Evolutionary conservation across 64 coral and sea anemone species (phyloP), one percentile per base, ranked within the genome.

Genomic region (Astreopora myriophthalma): DNA sequence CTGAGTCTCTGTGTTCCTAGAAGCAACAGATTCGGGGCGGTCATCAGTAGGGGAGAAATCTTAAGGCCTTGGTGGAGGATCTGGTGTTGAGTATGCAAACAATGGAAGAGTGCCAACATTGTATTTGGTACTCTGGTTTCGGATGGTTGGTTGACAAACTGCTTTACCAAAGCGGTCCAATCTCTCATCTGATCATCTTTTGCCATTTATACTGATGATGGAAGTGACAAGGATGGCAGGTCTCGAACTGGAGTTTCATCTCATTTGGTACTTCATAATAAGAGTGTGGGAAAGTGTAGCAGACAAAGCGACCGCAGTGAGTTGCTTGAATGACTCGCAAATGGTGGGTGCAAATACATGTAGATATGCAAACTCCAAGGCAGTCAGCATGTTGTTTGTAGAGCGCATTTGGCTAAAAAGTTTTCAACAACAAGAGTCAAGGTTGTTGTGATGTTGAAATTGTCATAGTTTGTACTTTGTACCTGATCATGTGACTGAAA

Each of bases 61-160:
- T 30, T 77, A 34, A 65, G 90, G 90, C n/a, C 8, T 34, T 11
- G 58, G 46, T 44, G 70, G 22, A 3, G 46, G 40, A 42, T 86
- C 70, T 14, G 78, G 88, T 29, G 44, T 71, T 8, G 39, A 55
- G 80, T 92, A 92, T 8, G 82, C 71, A 19, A 48, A 86, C 33
- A 92, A 1, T 0, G 90, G 80, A 3, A 86, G 90, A 34, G 82
- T 93, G 6, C 67, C 92, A 9, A 93, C 92, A 8, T 93, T 88
- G 5, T 88, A 85, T 13, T 93, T 94, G 64, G 87, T 94, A 62
- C 64, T 76, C 17, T 94, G 92, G 70, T 94, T 94, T 16, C 71
- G 32, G 0, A 94, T 79, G 0, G 71, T 94, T 24, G 85, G 24
- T 39, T 94, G 87, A 6, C 78, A 76, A 0, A 89, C 75, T 1